These are phyloP conservation scores for Toxotes lorentzi DNA, from an alignment of 2,797 vertebrate genomes.

Conservation along the genomic window DNA sequence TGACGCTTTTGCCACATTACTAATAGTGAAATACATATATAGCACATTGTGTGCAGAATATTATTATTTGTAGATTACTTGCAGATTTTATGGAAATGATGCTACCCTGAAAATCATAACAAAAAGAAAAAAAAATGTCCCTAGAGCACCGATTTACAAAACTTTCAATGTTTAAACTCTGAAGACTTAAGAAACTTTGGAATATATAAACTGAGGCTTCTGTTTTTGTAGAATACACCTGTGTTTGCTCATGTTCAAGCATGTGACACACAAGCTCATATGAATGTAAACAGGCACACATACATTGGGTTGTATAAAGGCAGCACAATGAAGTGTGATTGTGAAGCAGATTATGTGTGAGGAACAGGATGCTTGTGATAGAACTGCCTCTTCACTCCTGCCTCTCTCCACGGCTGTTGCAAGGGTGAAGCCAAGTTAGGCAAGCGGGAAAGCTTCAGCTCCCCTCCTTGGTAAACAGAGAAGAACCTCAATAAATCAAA, in stretches of 20 bases:
- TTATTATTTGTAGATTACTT: slow-evolving; percentile 8
- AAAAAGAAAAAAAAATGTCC: background rate
- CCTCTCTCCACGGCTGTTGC: slow-evolving; percentile 74
- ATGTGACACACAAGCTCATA: slow-evolving; percentile 24
- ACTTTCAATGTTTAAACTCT: background rate
- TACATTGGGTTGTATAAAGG: slow-evolving; percentile 56
- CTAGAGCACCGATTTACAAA: background rate
- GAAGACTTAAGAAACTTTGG: background rate
- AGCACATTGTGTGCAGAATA: slow-evolving; percentile 10
- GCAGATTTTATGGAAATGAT: background rate
- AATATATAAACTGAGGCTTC: slow-evolving; percentile 3
- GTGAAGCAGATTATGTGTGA: slow-evolving; percentile 77
- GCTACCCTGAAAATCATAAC: slow-evolving; percentile 2
- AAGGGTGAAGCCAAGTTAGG: slow-evolving; percentile 72
- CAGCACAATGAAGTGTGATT: slow-evolving; percentile 72
- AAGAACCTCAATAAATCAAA: slow-evolving; percentile 41
- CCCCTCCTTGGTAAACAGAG: slow-evolving; percentile 38
- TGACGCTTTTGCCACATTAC: slow-evolving; percentile 31
- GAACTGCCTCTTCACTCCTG: slow-evolving; percentile 73
- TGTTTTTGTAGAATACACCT: slow-evolving; percentile 24
- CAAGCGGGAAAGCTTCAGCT: slow-evolving; percentile 56
- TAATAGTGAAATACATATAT: slow-evolving; percentile 15
- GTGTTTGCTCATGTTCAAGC: slow-evolving; percentile 29
- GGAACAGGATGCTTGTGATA: slow-evolving; percentile 76
- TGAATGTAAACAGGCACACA: slow-evolving; percentile 46